Evolutionary conservation across 2,888 invertebrate genomes (phyloP).

Genomic region (Nasonovia ribisnigri): DNA sequence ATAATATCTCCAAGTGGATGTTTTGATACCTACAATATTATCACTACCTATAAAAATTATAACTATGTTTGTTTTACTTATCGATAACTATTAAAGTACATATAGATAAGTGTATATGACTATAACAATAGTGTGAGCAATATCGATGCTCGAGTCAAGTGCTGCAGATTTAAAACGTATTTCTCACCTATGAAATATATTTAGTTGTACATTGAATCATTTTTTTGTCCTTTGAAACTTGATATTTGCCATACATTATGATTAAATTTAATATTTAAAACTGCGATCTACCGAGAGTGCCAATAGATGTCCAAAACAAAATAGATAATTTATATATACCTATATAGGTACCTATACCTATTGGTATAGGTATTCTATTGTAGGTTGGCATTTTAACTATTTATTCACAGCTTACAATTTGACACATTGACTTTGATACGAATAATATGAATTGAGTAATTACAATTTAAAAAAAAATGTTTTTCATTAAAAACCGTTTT

Average conservation of each 20-base stretch:
- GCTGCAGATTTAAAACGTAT: background rate
- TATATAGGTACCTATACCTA: too few relatives aligned
- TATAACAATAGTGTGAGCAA: background rate
- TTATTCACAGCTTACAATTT: background rate
- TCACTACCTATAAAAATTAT: background rate
- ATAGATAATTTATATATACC: background rate
- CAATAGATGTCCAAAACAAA: background rate
- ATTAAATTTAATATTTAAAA: background rate
- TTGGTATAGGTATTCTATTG: background rate
- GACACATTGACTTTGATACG: background rate
- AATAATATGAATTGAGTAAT: background rate
- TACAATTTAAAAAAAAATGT: too few relatives aligned
- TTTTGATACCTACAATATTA: background rate
- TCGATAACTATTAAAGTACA: background rate
- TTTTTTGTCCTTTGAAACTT: background rate
- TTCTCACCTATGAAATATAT: background rate
- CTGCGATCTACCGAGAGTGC: background rate
- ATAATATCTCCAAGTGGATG: background rate
- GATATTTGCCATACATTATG: background rate
- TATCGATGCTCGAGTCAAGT: background rate
- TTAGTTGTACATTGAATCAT: background rate
- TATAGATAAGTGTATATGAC: background rate
- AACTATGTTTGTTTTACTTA: constrained; percentile 4
- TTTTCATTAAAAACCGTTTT: background rate
- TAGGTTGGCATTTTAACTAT: background rate